Conservation (phyloP, 2,113 vertebrate species). For the Lagopus leucura region DNA sequence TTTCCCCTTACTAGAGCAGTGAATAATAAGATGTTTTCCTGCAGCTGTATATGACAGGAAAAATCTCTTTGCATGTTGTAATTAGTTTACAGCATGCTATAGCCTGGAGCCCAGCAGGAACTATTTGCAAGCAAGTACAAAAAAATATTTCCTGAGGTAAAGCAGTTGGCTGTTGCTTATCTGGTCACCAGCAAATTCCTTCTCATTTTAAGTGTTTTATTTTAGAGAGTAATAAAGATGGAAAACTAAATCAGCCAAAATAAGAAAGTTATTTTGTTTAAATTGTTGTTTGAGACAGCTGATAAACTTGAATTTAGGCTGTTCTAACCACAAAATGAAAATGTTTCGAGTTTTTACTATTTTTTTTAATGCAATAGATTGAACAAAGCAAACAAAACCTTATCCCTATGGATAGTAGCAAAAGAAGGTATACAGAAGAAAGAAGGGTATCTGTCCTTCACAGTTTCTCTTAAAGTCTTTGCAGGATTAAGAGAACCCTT, state of each 20-base stretch:
- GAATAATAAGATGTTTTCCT: slow-evolving; percentile 1
- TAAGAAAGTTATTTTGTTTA: not conserved
- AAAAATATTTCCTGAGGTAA: slow-evolving; percentile 51
- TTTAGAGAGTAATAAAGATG: not conserved
- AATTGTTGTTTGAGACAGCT: not conserved
- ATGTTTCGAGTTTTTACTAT: not conserved
- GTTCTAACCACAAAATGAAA: not conserved
- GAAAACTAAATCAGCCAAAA: not conserved
- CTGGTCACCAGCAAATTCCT: not conserved
- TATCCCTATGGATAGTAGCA: not conserved
- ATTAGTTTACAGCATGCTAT: slow-evolving; percentile 69
- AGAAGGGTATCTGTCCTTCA: not conserved
- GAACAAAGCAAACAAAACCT: not conserved
- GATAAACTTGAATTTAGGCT: not conserved
- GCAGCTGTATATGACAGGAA: slow-evolving; percentile 14
- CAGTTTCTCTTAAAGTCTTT: not conserved
- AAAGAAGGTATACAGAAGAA: not conserved
- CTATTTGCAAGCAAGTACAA: slow-evolving; percentile 48
- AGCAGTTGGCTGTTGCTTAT: not conserved
- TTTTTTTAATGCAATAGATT: not conserved
- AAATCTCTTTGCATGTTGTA: slow-evolving; percentile 40
- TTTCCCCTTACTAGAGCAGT: not conserved
- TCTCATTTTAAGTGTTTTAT: not conserved
- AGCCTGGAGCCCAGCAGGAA: not conserved
- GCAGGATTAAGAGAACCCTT: not conserved